Conservation (phyloP, 2,113 vertebrate genomes). For the Rhizomys pruinosus region DNA sequence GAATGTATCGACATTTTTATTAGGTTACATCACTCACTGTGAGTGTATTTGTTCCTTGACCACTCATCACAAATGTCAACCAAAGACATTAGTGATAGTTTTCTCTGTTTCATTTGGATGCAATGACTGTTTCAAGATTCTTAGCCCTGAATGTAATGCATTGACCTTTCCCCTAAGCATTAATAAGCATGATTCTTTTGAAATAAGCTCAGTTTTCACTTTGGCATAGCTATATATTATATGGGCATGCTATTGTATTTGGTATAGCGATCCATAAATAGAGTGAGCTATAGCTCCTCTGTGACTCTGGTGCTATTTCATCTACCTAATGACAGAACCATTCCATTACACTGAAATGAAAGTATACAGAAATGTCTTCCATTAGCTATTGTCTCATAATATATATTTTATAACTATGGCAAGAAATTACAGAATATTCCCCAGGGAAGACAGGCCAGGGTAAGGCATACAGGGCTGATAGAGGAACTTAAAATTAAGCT, state of each 20-base stretch:
- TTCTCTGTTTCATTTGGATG: constrained; percentile 60
- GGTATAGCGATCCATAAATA: constrained; percentile 38
- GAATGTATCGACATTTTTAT: constrained; percentile 65
- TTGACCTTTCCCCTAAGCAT: constrained; percentile 39
- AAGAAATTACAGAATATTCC: constrained; percentile 26
- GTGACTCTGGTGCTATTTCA: constrained; percentile 48
- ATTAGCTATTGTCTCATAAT: constrained; percentile 53
- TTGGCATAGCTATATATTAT: constrained; percentile 62
- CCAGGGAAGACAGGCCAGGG: background rate
- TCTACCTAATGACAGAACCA: constrained; percentile 7
- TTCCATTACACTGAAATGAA: constrained; percentile 67
- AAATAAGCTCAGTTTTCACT: constrained; percentile 71
- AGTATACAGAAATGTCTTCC: constrained; percentile 34
- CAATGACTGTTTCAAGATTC: constrained; percentile 45
- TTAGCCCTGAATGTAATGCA: constrained; percentile 65
- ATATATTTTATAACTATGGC: constrained; percentile 47
- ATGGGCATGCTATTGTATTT: constrained; percentile 39
- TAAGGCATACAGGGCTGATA: background rate
- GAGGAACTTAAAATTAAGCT: background rate
- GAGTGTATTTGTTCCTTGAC: constrained; percentile 58
- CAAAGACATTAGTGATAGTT: constrained; percentile 41
- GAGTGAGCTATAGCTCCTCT: constrained; percentile 50
- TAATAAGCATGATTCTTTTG: constrained; percentile 59
- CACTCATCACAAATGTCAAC: constrained; percentile 63
- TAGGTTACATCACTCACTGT: constrained; percentile 57